Base-by-base conservation (phyloP, 2,888 invertebrate species). In the Polymixis flavicincta region DNA sequence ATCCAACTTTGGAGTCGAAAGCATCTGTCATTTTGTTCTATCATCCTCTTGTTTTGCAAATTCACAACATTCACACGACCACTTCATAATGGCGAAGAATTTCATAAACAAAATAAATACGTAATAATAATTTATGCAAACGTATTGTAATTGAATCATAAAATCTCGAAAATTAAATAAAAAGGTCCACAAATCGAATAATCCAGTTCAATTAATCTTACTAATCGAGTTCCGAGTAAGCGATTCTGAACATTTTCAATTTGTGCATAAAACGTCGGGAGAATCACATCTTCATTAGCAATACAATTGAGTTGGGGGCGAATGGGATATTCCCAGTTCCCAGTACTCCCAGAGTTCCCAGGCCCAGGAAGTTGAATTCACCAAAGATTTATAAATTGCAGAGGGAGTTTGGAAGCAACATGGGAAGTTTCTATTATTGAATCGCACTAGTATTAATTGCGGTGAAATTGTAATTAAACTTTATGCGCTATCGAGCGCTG, bases 271-370 rank as follows among this genome's bases (percentile, higher is more conserved):
- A 92, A 91, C 89, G 85, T 80, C 77, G 74, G 84, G 67, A 84
- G 89, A 90, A 89, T 92, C 88, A 90, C 91, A 90, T 90, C 91
- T 93, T 94, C 94, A 94, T 94, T 94, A 93, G 90, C 90, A 91
- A 92, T 93, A 92, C 93, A 93, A 94, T 93, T 90, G 91, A 89
- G 88, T 85, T 76, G 82, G 85, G 85, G 78, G 81, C 86, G 87
- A 89, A 86, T 85, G 89, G 90, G 91, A 90, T 91, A 91, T 91
- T 92, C 89, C 92, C 79, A 72, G 79, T 59, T 78, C 17, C 70
- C 28, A 57, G 42, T 57, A 28, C 55, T 22, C n/a, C 75, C 22
- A 54, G 52, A 74, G 5, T 91, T 92, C 89, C 92, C 89, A 92
- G 92, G 90, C 72, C 79, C 84, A 89, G 90, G 90, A 89, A 91